Evolutionary conservation across 2,888 invertebrate species (phyloP), one percentile per base, ranked within the genome.

Genomic region (Tillus elongatus): DNA sequence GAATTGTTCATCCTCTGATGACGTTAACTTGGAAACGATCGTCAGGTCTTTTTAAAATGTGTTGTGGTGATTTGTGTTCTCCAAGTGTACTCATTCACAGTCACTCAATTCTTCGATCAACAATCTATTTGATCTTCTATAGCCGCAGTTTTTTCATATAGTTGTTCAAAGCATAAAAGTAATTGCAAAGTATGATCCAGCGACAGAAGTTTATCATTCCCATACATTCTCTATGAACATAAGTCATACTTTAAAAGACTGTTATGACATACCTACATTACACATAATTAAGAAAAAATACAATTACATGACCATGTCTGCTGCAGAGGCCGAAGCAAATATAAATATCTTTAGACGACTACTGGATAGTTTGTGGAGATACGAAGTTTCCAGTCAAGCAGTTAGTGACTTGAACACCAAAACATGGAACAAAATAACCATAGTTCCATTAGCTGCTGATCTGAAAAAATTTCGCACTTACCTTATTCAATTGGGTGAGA

Each of bases 371-470:
- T n/a, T 11, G 15, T 33, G 16, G 36, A 36, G 34, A 15, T 15
- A 13, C 24, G 37, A 37, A 15, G 11, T 37, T 4, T 35, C 33
- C 9, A 19, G 30, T 14, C 34, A 37, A 13, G 15, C 36, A 3
- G 33, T 9, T 9, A 9, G 15, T 32, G 36, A 34, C 27, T 29
- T 35, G 13, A 34, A 34, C n/a, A 27, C 15, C 6, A 10, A 32
- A 19, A 39, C 10, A 13, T 36, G 36, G 36, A 39, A 36, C 10
- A 36, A 40, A 28, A 12, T 36, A n/a, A 33, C 28, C 15, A 27
- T 38, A 8, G 30, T 35, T 11, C 38, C 38, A 26, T 13, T 38
- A 13, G 30, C 35, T 3, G 27, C 13, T 6, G 38, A 38, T 24
- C 11, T 38, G 8, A 38, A 38, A 30, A 4, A 29, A 13, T 30